These are phyloP conservation scores for Eidolon dupreanum DNA, from an alignment of 2,797 vertebrate genomes.

Conservation along the genomic window DNA sequence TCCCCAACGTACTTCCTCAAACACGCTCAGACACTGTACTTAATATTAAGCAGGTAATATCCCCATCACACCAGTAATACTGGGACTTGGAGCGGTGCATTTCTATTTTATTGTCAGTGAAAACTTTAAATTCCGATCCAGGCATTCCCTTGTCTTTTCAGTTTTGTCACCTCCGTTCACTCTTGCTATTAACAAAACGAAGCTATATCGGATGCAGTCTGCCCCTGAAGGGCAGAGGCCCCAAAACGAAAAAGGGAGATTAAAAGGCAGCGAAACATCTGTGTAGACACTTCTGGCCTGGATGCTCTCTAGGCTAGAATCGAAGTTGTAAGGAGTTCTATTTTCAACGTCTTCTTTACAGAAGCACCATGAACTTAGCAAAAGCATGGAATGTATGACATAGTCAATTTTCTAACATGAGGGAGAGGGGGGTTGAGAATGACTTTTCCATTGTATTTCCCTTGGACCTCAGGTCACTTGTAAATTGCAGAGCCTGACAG, in stretches of 20 bases:
- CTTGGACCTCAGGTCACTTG: slow-evolving; percentile 45
- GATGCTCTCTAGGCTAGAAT: neutral
- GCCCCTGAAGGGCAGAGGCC: neutral
- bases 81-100: neutral
- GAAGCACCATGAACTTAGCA: slow-evolving; percentile 13
- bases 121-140: neutral
- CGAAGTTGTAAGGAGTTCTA: neutral
- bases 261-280: slow-evolving; percentile 25
- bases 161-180: neutral
- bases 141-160: neutral
- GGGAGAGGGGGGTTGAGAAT: neutral
- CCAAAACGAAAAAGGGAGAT: neutral
- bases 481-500: slow-evolving; percentile 58
- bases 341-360: slow-evolving; percentile 39
- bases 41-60: neutral
- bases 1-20: neutral
- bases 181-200: slow-evolving; percentile 27
- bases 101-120: slow-evolving; percentile 29
- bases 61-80: neutral
- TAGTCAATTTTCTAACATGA: neutral
- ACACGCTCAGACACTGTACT: neutral
- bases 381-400: slow-evolving; percentile 10
- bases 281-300: neutral
- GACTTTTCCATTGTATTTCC: slow-evolving; percentile 36
- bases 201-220: neutral